Evolutionary conservation across 2,888 invertebrate species (phyloP).

Genomic region (Erynnis tages): DNA sequence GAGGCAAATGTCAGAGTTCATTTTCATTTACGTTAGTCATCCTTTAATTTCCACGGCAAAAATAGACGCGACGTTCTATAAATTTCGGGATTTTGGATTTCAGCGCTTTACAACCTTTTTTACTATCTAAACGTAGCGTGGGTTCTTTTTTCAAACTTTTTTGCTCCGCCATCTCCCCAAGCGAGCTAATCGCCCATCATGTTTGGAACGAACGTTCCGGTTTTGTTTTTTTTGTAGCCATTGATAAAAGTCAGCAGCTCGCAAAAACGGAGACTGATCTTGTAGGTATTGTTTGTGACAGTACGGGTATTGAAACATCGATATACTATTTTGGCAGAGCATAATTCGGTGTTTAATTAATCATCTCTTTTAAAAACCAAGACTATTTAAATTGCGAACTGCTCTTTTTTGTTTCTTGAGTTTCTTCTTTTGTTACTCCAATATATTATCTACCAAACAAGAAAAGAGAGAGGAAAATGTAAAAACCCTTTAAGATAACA

Average conservation of each 20-base stretch:
- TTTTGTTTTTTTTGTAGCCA: neutral
- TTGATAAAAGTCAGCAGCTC: neutral
- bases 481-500: too few relatives aligned
- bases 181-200: neutral
- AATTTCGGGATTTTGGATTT: neutral
- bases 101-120: neutral
- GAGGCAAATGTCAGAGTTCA: slow-evolving; percentile 39
- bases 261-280: neutral
- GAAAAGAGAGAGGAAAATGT: too few relatives aligned
- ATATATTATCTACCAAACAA: too few relatives aligned
- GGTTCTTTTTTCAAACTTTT: neutral
- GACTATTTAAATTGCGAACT: too few relatives aligned
- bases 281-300: too few relatives aligned
- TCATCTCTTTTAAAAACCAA: too few relatives aligned
- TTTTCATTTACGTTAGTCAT: slow-evolving; percentile 37
- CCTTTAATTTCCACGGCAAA: slow-evolving; percentile 18
- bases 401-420: too few relatives aligned
- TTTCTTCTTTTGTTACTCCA: too few relatives aligned
- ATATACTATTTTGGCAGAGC: too few relatives aligned
- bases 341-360: too few relatives aligned
- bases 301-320: too few relatives aligned
- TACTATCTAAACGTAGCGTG: neutral
- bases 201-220: slow-evolving; percentile 1
- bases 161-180: neutral
- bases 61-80: slow-evolving; percentile 22